Evolutionary conservation across 2,797 vertebrate genomes (phyloP).

Genomic region (Trachurus trachurus): DNA sequence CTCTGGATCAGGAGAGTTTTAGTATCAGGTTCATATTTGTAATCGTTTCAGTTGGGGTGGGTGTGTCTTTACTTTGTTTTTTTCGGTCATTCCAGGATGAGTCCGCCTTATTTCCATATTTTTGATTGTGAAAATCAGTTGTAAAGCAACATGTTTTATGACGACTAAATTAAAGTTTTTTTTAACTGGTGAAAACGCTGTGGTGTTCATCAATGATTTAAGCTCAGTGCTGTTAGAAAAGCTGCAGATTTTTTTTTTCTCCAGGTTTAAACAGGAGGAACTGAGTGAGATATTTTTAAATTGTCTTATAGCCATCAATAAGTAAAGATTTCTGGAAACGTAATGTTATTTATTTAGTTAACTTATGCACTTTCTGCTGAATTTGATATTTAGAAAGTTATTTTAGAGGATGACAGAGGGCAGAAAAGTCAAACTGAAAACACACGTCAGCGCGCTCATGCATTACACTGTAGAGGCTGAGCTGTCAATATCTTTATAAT

Average conservation of each 20-base stretch:
- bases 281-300: too few species aligned
- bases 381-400: neutral
- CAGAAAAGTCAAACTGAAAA: too few species aligned
- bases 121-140: slow-evolving; percentile 73
- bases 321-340: too few species aligned
- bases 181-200: slow-evolving; percentile 68
- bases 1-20: neutral
- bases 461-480: slow-evolving; percentile 30
- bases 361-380: neutral
- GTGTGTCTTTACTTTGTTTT: neutral
- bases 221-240: neutral
- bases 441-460: neutral
- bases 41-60: neutral
- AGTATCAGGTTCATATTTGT: slow-evolving; percentile 10
- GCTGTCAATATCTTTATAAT: slow-evolving; percentile 68
- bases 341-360: too few species aligned
- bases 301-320: too few species aligned
- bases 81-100: slow-evolving; percentile 78
- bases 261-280: too few species aligned
- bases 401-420: neutral
- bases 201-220: neutral
- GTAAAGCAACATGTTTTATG: slow-evolving; percentile 78
- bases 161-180: slow-evolving; percentile 79
- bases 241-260: neutral
- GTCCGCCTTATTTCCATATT: slow-evolving; percentile 83